These are phyloP conservation scores for Dufourea novaeangliae DNA, from an alignment of 1,140 invertebrate genomes.

Conservation along the genomic window DNA sequence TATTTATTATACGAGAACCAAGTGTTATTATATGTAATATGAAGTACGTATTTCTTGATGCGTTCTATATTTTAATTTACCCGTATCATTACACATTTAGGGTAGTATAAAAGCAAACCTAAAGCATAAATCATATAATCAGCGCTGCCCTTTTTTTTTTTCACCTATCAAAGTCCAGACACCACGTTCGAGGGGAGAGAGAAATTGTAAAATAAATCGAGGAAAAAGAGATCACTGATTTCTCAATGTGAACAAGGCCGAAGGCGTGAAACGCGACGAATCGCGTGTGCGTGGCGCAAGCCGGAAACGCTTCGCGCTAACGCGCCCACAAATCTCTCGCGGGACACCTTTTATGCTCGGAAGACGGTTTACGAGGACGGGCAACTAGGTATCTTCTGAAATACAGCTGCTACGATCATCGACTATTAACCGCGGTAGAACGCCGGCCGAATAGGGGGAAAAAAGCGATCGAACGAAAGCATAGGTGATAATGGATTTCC, in stretches of 20 bases:
- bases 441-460: no score
- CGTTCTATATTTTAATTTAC: no score
- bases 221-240: not conserved
- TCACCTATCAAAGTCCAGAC: not conserved
- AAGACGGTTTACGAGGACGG: slow-evolving; percentile 41
- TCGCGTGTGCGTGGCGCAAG: slow-evolving; percentile 38
- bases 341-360: slow-evolving; percentile 55
- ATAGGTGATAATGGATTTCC: slow-evolving; percentile 23
- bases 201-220: not conserved
- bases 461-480: slow-evolving; percentile 17
- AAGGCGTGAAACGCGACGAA: slow-evolving; percentile 38
- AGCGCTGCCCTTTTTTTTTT: no score
- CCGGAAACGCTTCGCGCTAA: slow-evolving; percentile 57
- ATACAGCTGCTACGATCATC: slow-evolving; percentile 40
- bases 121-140: no score
- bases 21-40: no score
- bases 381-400: slow-evolving; percentile 52
- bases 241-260: slow-evolving; percentile 37
- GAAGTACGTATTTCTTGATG: no score
- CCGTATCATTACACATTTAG: no score
- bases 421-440: slow-evolving; percentile 21
- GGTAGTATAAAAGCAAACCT: no score
- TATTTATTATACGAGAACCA: no score
- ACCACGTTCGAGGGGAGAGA: not conserved
- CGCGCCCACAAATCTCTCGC: slow-evolving; percentile 57